Conservation (phyloP, 2,888 invertebrate genomes). For the Cotesia congregata region DNA sequence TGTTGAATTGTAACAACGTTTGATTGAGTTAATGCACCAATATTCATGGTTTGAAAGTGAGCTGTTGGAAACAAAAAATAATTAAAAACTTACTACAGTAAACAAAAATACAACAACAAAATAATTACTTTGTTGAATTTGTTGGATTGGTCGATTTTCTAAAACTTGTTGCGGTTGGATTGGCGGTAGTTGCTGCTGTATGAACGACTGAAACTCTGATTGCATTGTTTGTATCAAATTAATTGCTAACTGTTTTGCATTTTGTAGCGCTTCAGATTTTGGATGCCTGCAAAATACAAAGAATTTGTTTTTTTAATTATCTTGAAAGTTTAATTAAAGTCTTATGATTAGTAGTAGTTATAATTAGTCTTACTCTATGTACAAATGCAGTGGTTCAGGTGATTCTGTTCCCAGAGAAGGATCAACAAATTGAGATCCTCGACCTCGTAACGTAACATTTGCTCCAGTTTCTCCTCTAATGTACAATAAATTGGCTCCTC, state of each 20-base stretch:
- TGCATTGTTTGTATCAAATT: constrained; percentile 86
- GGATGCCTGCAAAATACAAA: constrained; percentile 73
- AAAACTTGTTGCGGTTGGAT: constrained; percentile 68
- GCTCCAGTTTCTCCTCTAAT: constrained; percentile 85
- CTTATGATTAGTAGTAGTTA: background rate
- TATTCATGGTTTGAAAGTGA: constrained; percentile 69
- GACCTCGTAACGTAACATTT: constrained; percentile 80
- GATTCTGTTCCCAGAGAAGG: constrained; percentile 74
- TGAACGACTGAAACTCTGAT: constrained; percentile 71
- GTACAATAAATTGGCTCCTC: constrained; percentile 81
- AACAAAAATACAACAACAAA: constrained; percentile 21
- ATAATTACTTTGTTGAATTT: constrained; percentile 61
- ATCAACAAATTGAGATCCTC: constrained; percentile 77
- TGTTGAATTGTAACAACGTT: constrained; percentile 69
- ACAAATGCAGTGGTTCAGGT: constrained; percentile 82
- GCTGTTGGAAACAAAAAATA: constrained; percentile 53
- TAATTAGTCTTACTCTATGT: constrained; percentile 75
- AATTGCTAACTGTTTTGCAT: constrained; percentile 80
- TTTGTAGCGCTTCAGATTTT: constrained; percentile 78
- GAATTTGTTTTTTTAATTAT: background rate
- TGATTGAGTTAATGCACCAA: constrained; percentile 67
- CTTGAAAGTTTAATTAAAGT: constrained; percentile 2
- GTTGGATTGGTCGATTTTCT: constrained; percentile 66
- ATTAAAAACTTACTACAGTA: constrained; percentile 5
- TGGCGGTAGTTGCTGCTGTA: constrained; percentile 70